Percentiles rank a stretch among this genome's conserved stretches.
Evolutionary conservation across 2,888 invertebrate species (phyloP).

Genomic region (Junonia oenone): DNA sequence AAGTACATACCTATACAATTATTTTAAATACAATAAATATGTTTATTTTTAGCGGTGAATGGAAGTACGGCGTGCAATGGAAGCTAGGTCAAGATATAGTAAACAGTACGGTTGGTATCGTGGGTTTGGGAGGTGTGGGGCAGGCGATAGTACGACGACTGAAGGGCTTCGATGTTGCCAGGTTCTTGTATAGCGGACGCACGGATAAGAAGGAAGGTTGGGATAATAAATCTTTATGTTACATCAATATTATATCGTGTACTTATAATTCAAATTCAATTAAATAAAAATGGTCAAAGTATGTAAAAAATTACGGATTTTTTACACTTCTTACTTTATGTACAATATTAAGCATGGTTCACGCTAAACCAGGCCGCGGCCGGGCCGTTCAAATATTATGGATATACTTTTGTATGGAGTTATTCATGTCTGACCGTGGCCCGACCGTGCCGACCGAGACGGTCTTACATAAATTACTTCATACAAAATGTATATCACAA

Average conservation of each 20-base stretch:
- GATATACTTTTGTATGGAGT: too few relatives aligned
- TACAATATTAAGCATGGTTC: too few relatives aligned
- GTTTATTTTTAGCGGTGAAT: conserved; percentile 74
- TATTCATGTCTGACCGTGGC: too few relatives aligned
- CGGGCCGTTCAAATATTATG: too few relatives aligned
- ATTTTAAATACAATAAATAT: neutral
- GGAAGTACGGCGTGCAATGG: conserved; percentile 86
- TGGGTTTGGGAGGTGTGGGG: conserved; percentile 90
- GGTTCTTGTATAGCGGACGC: conserved; percentile 87
- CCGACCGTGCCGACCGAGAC: too few relatives aligned
- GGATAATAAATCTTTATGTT: neutral
- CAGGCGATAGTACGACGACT: conserved; percentile 86
- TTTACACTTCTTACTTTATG: too few relatives aligned
- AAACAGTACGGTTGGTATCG: conserved; percentile 89
- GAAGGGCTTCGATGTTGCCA: conserved; percentile 84
- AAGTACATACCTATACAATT: neutral
- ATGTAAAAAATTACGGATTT: too few relatives aligned
- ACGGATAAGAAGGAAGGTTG: conserved; percentile 81
- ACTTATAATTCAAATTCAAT: neutral
- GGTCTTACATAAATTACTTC: too few relatives aligned
- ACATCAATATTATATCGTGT: neutral
- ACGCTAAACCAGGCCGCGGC: too few relatives aligned
- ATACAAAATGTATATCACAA: too few relatives aligned
- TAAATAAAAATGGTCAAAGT: too few relatives aligned
- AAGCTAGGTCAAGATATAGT: conserved; percentile 88